phyloP scores from a whole-genome alignment of 2,888 invertebrate genomes.

The Ethmia dodecea region DNA sequence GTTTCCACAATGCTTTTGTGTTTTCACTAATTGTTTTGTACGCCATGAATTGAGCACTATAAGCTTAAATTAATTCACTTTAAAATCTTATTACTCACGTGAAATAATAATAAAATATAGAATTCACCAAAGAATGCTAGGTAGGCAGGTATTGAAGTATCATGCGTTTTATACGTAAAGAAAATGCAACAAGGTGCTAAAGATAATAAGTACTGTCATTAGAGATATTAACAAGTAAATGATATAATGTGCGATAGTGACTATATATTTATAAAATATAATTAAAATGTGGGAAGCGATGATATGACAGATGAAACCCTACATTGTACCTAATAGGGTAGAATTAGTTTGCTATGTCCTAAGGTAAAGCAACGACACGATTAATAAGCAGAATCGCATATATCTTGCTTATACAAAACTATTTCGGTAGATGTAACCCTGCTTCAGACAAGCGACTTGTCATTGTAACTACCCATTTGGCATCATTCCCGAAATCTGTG shows the following conservation, averaged over 20 bases:
- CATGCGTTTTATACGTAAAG: too few species aligned
- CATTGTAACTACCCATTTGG: conserved; percentile 5
- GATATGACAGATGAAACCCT: not conserved
- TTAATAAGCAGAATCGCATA: conserved; percentile 1
- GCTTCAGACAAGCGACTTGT: not conserved
- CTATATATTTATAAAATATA: too few species aligned
- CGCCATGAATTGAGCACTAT: conserved; percentile 1
- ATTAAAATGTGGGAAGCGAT: not conserved
- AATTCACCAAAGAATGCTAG: too few species aligned
- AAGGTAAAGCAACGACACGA: not conserved
- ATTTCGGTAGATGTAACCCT: conserved; percentile 1
- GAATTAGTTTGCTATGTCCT: too few species aligned
- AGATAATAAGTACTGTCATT: too few species aligned
- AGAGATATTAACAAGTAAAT: too few species aligned
- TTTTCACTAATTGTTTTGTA: conserved; percentile 1
- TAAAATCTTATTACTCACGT: too few species aligned
- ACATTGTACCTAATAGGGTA: not conserved
- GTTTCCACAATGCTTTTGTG: conserved; percentile 4
- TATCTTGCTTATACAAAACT: conserved; percentile 1
- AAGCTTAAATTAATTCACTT: too few species aligned
- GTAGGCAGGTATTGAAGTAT: too few species aligned
- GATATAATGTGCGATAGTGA: too few species aligned
- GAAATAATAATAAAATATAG: too few species aligned
- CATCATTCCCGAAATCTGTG: conserved; percentile 4
- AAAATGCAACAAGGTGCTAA: too few species aligned